Evolutionary conservation across 1,140 invertebrate species (phyloP).

Genomic region (Lepidurus arcticus): DNA sequence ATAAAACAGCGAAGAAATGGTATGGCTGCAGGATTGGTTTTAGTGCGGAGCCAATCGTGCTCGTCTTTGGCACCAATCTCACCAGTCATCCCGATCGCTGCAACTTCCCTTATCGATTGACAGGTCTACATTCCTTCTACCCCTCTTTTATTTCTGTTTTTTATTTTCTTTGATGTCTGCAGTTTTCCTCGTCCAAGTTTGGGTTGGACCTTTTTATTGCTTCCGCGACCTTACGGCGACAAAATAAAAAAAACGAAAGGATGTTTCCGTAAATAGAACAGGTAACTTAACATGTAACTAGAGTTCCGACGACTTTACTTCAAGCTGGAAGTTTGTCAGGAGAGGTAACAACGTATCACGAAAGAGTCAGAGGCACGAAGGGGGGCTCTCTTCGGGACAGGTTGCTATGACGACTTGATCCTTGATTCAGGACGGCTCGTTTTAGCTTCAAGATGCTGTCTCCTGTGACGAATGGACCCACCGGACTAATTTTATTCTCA

Average conservation of each 20-base stretch:
- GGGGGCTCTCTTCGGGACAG: not conserved
- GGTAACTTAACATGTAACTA: too few species aligned
- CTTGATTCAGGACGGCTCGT: not conserved
- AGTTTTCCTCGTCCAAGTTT: not conserved
- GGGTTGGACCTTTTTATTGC: not conserved
- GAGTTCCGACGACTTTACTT: too few species aligned
- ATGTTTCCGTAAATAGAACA: too few species aligned
- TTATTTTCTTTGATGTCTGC: too few species aligned
- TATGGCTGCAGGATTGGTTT: not conserved
- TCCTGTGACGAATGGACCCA: not conserved
- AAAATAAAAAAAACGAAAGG: too few species aligned
- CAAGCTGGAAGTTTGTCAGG: too few species aligned
- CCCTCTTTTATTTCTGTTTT: not conserved
- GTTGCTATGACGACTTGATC: constrained; percentile 6
- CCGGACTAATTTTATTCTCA: not conserved
- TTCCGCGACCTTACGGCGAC: not conserved
- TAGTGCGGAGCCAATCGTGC: not conserved
- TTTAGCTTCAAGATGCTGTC: not conserved
- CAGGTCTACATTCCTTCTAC: not conserved
- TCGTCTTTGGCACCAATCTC: not conserved
- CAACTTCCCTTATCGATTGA: constrained; percentile 2
- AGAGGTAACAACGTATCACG: not conserved
- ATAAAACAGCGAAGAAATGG: too few species aligned
- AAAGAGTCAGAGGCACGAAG: not conserved
- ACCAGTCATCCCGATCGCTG: not conserved